These are phyloP conservation scores for Chelmon rostratus DNA, from an alignment of 2,797 vertebrate species.

Conservation along the genomic window DNA sequence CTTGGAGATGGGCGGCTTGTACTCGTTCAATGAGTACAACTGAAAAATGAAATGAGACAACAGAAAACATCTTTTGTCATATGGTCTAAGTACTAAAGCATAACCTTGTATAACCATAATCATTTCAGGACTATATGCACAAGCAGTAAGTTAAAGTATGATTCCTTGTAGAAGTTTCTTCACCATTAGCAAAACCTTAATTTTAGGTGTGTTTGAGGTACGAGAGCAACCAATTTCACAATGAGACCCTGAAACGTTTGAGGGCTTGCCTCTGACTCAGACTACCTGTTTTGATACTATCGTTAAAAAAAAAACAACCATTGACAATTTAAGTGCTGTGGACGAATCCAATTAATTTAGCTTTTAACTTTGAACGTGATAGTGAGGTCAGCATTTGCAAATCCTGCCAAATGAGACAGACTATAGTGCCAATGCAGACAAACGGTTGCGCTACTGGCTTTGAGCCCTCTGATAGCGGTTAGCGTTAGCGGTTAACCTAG, in stretches of 20 bases:
- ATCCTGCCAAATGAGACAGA: neutral
- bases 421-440: conserved; percentile 43
- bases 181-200: neutral
- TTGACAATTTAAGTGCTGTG: fast-evolving
- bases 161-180: neutral
- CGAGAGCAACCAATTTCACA: neutral
- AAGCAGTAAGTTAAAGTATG: neutral
- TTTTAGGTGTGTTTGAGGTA: neutral
- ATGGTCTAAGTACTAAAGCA: neutral
- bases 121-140: neutral
- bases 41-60: conserved; percentile 77
- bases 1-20: conserved; percentile 99
- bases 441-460: conserved; percentile 43
- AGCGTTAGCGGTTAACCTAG: neutral
- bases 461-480: neutral
- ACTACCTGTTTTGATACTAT: neutral
- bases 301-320: neutral
- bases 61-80: conserved; percentile 30
- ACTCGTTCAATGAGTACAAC: conserved; percentile 99
- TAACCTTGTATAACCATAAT: neutral
- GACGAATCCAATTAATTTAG: neutral
- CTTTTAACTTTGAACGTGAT: neutral
- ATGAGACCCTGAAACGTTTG: neutral
- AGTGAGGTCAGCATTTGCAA: neutral
- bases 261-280: neutral